Conservation (phyloP, 2,888 invertebrate species). For the Melangyna quadrimaculata region DNA sequence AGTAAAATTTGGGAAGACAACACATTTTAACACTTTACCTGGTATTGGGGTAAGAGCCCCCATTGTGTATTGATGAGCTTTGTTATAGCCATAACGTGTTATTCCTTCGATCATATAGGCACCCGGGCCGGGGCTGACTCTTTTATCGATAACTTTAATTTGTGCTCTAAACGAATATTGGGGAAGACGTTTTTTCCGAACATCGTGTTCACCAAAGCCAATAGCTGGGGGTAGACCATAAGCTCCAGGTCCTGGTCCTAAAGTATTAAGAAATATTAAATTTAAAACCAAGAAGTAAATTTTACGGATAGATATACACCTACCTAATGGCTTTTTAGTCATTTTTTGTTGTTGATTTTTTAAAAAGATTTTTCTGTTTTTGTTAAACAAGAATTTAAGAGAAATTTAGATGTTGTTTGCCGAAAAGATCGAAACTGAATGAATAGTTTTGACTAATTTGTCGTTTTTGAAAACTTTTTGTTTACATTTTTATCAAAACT, state of each 20-base stretch:
- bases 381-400: background rate
- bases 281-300: background rate
- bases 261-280: constrained; percentile 18
- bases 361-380: background rate
- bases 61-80: constrained; percentile 48
- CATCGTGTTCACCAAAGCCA: constrained; percentile 83
- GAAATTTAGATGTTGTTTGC: constrained; percentile 16
- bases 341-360: background rate
- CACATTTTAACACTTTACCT: background rate
- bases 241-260: constrained; percentile 83
- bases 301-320: background rate
- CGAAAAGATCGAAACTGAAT: constrained; percentile 28
- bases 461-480: background rate
- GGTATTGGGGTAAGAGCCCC: background rate
- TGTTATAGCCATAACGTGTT: constrained; percentile 76
- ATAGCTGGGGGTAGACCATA: constrained; percentile 82
- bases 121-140: constrained; percentile 78
- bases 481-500: too few species aligned
- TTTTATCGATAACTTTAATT: constrained; percentile 53
- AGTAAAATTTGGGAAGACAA: background rate
- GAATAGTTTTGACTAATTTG: background rate
- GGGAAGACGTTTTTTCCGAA: constrained; percentile 81
- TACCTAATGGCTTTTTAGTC: constrained; percentile 20
- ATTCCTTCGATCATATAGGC: constrained; percentile 76
- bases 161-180: constrained; percentile 78